Conservation (phyloP, 2,113 vertebrate genomes). For the Ameiurus melas region DNA sequence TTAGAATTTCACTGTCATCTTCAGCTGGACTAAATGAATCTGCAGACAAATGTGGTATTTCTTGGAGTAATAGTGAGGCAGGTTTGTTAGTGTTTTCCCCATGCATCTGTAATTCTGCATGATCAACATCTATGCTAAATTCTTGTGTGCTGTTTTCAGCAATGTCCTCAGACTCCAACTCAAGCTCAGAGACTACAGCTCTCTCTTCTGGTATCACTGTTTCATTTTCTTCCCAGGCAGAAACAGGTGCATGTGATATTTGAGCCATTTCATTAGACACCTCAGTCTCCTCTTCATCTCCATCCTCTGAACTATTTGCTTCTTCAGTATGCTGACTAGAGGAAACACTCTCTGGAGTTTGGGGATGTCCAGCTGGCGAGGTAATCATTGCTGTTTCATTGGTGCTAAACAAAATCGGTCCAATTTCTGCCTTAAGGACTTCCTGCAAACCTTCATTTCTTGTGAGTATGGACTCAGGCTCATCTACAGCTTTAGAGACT, state of each 20-base stretch:
- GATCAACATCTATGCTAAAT: slow-evolving; percentile 3
- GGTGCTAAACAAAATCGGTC: not conserved
- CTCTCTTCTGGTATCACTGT: slow-evolving; percentile 17
- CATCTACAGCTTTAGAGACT: not conserved
- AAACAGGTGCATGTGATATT: slow-evolving; percentile 40
- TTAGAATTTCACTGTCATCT: slow-evolving; percentile 32
- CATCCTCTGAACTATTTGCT: slow-evolving; percentile 36
- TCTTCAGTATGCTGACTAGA: slow-evolving; percentile 26
- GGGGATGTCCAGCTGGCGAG: slow-evolving; percentile 9
- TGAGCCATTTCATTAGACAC: slow-evolving; percentile 49
- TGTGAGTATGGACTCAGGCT: slow-evolving; percentile 10
- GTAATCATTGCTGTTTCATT: slow-evolving; percentile 20
- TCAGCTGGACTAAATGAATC: not conserved
- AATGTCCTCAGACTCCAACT: slow-evolving; percentile 21
- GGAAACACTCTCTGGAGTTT: slow-evolving; percentile 33
- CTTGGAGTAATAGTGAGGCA: not conserved
- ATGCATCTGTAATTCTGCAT: slow-evolving; percentile 16
- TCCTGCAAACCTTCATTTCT: slow-evolving; percentile 5
- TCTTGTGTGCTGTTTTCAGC: slow-evolving; percentile 29
- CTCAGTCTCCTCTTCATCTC: slow-evolving; percentile 49
- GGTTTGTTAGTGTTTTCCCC: not conserved
- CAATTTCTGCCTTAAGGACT: slow-evolving; percentile 32
- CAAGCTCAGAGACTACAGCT: slow-evolving; percentile 23
- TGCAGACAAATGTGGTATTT: slow-evolving; percentile 6
- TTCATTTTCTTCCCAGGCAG: slow-evolving; percentile 51